phyloP scores from a whole-genome alignment of 2,113 vertebrate genomes.

The Phrynosoma blainvillii region DNA sequence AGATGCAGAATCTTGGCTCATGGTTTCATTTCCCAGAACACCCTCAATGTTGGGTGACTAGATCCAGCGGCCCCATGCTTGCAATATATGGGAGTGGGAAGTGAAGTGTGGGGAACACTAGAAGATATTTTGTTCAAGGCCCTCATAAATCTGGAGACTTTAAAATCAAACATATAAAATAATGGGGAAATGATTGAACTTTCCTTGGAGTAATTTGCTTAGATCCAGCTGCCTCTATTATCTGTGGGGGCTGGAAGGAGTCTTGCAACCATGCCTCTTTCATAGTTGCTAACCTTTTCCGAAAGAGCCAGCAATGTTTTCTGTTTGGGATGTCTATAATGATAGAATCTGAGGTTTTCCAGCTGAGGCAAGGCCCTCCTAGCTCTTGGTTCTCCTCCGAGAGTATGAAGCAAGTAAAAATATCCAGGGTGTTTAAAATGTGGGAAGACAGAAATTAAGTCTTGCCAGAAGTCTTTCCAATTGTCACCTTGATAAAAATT shows the following conservation, averaged over 20 bases:
- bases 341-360: conserved; percentile 85
- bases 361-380: conserved; percentile 82
- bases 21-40: no score
- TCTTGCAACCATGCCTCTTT: conserved; percentile 40
- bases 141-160: no score
- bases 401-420: conserved; percentile 80
- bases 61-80: no score
- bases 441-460: conserved; percentile 76
- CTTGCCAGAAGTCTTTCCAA: conserved; percentile 72
- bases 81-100: no score
- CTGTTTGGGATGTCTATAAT: conserved; percentile 74
- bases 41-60: no score
- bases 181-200: no score
- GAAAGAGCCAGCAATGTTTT: conserved; percentile 68
- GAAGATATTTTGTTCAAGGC: no score
- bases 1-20: no score
- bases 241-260: not conserved
- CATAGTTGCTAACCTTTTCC: conserved; percentile 9
- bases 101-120: no score
- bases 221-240: no score
- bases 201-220: no score
- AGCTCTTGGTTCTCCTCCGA: conserved; percentile 76
- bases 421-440: conserved; percentile 78
- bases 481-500: conserved; percentile 68
- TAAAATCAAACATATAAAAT: no score